Evolutionary conservation across 2,797 vertebrate species (phyloP), one percentile per base, ranked within the genome.

Genomic region (Gymnoscopelus braueri): DNA sequence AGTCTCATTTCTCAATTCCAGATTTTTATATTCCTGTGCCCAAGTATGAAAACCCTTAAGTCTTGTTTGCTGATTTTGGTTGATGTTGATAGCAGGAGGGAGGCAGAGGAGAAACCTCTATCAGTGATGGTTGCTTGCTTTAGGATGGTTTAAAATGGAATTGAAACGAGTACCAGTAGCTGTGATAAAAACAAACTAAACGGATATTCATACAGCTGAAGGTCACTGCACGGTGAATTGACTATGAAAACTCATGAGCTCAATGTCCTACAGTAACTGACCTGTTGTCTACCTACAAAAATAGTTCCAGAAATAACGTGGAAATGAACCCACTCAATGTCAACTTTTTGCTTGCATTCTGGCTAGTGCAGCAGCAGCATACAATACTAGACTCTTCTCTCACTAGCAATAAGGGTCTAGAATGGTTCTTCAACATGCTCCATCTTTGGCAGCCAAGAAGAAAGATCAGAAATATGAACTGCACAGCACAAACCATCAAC

Each of bases 181-280:
- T 69, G 67, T 0, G 51, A 47, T 68, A 15, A 5, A n/a, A 56
- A 29, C 15, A 53, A 55, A 51, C 49, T 9, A 44, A 44, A 44
- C 39, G 8, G 7, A 58, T 47, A 58, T n/a, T 56, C 50, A 19
- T 23, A 23, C n/a, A 44, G 55, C 50, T 69, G 65, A 39, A 44
- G 8, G 39, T 44, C 49, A 44, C 39, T 58, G 48, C 29, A 54
- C 13, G 5, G 8, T 56, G 24, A 75, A 61, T 3, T 51, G 59
- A 50, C 64, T 55, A 50, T 50, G 13, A 67, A 77, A 65, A 67
- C 44, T 26, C 56, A 23, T n/a, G 50, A 68, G 57, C 59, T 63
- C 44, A 58, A 39, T 59, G 23, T 19, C 32, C 29, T 50, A 35
- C 5, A 29, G 32, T 32, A 44, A 32, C 69, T 71, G 24, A 57